Evolutionary conservation across 2,113 vertebrate species (phyloP), one percentile per base, ranked within the genome.

Genomic region (Ammospiza nelsoni): DNA sequence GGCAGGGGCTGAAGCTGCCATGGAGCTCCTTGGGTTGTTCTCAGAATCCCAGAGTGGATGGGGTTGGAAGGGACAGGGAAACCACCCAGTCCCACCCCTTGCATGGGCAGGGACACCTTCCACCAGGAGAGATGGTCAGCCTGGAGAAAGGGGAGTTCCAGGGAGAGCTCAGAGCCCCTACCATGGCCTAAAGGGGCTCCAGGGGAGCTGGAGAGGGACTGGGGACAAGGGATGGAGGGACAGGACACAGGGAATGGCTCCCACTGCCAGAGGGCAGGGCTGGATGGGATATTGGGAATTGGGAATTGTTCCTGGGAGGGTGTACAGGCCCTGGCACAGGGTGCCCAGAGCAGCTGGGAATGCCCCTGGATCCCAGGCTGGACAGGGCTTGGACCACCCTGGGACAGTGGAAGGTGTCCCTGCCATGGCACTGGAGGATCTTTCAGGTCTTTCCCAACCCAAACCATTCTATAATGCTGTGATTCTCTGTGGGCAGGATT

Each of bases 371-470:
- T 61, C 46, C 80, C 46, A 35, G 31, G 31, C 0, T 83, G 66
- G 46, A 29, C 1, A 15, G 29, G 29, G 19, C 24, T 43, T 0
- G 79, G 46, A 44, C 12, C 9, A 20, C 0, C 31, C 55, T 61
- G 55, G 80, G 46, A 43, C 1, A 61, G 55, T 43, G 46, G 57
- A 0, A 62, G 39, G 25, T 11, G 80, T 44, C 20, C 39, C 48
- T 62, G 39, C 11, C 33, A 11, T 37, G 48, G 39, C 0, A 33
- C 4, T 10, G 22, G 39, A 54, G 31, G 21, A 55, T 63, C 17
- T 54, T 63, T 33, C 27, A 46, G 17, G 22, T 63, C 21, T 55
- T 22, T 73, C 49, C 68, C 28, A 46, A 22, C 39, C 33, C 58
- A 46, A 46, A 46, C 27, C 8, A 33, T 46, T 63, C 14, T 12